Base-by-base conservation (phyloP, 2,113 vertebrate species). In the Platanista minor region DNA sequence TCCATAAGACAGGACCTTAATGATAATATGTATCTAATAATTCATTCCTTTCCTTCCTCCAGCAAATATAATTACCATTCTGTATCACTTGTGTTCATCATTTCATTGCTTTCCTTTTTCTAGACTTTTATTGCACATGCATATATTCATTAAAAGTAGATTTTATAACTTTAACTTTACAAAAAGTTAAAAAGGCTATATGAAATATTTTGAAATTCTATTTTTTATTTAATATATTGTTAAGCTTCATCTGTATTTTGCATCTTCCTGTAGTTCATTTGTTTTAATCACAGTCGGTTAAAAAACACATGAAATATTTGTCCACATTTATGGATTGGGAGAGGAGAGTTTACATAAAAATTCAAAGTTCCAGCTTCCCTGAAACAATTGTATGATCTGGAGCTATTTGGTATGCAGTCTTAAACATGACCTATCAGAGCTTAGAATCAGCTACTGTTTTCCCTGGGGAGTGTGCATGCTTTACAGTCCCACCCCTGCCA, bases 271-370 rank as follows among this genome's bases (percentile, higher is more conserved):
- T 52, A 84, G 39, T 6, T 88, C 15, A 59, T 77, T 86, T 95
- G 46, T 62, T 94, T 75, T 41, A 33, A 67, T 95, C 31, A 75
- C 1, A 66, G 1, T 43, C 10, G 12, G 4, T 43, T 54, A 95
- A 39, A 94, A 92, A 74, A 14, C 41, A 72, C 17, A 14, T 33
- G 59, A 97, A 69, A 52, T 54, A 92, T 54, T 7, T 66, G 39
- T 5, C 31, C 31, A n/a, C 18, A 41, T 39, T 80, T 66, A 94
- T 87, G 43, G 71, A 33, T 21, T 75, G 20, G 41, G 17, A 88
- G 12, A 75, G 18, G 13, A n/a, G 15, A 66, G 15, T 59, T 78
- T 15, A 29, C 3, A 54, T 49, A 64, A 69, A 96, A 82, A 84
- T 27, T 0, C 5, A 7, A 81, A 64, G 21, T 39, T 75, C 46